phyloP scores from a whole-genome alignment of 2,888 invertebrate species.

The Epicampocera succincta region DNA sequence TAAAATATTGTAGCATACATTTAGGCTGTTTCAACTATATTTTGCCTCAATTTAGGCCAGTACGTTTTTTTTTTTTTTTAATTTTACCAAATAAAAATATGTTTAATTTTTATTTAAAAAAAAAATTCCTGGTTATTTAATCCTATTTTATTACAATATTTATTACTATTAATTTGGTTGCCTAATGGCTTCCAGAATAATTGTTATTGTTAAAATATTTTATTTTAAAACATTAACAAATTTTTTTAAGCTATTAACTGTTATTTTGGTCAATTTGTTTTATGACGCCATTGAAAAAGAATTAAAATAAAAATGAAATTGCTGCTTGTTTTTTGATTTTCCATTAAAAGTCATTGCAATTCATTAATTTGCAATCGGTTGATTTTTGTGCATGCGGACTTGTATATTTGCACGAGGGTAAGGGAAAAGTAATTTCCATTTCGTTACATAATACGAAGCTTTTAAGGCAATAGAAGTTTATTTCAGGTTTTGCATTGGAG shows the following conservation, averaged over 20 bases:
- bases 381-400: slow-evolving; percentile 65
- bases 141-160: slow-evolving; percentile 21
- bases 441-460: not conserved
- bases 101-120: too few species aligned
- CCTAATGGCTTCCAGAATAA: slow-evolving; percentile 61
- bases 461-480: not conserved
- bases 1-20: too few species aligned
- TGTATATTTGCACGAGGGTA: not conserved
- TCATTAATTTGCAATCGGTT: slow-evolving; percentile 72
- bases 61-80: too few species aligned
- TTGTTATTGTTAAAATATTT: slow-evolving; percentile 59
- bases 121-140: not conserved
- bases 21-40: too few species aligned
- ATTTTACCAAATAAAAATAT: too few species aligned
- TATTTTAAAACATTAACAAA: slow-evolving; percentile 47
- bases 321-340: slow-evolving; percentile 20
- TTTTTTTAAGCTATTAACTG: slow-evolving; percentile 48
- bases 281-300: slow-evolving; percentile 48
- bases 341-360: slow-evolving; percentile 73
- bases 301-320: slow-evolving; percentile 12
- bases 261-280: slow-evolving; percentile 67
- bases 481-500: too few species aligned
- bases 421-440: slow-evolving; percentile 17
- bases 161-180: slow-evolving; percentile 52
- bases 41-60: too few species aligned